Evolutionary conservation across 2,797 vertebrate species (phyloP).

Genomic region (Eptatretus atami): DNA sequence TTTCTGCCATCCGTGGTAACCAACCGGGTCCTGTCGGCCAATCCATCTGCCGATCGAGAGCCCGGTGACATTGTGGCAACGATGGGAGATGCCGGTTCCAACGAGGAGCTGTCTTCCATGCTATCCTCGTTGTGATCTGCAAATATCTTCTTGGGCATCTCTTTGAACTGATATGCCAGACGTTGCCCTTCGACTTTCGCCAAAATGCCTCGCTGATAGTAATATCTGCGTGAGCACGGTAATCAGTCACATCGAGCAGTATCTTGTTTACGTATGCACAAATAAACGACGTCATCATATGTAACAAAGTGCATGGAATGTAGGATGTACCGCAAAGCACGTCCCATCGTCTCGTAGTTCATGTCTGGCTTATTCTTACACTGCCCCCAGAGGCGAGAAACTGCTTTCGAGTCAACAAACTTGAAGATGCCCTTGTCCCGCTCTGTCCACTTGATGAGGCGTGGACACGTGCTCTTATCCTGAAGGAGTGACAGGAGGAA

Average conservation of each 20-base stretch:
- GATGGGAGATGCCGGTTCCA: no score
- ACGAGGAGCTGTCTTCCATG: no score
- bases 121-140: constrained; percentile 8
- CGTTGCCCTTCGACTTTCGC: constrained; percentile 57
- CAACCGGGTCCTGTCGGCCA: no score
- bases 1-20: no score
- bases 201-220: constrained; percentile 52
- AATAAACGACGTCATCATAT: no score
- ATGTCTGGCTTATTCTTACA: constrained; percentile 64
- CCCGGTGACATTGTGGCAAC: no score
- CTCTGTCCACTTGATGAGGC: constrained; percentile 67
- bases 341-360: constrained; percentile 67
- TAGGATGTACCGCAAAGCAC: constrained; percentile 31
- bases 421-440: constrained; percentile 63
- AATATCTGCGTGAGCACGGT: constrained; percentile 22
- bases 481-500: constrained; percentile 51
- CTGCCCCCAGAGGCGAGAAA: constrained; percentile 55
- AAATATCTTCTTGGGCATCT: constrained; percentile 46
- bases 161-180: constrained; percentile 56
- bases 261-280: no score
- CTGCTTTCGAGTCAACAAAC: constrained; percentile 50
- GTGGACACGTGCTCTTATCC: constrained; percentile 59
- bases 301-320: no score
- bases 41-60: no score
- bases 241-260: neutral